Base-by-base conservation (phyloP, 2,888 invertebrate genomes). In the Empis stercorea region DNA sequence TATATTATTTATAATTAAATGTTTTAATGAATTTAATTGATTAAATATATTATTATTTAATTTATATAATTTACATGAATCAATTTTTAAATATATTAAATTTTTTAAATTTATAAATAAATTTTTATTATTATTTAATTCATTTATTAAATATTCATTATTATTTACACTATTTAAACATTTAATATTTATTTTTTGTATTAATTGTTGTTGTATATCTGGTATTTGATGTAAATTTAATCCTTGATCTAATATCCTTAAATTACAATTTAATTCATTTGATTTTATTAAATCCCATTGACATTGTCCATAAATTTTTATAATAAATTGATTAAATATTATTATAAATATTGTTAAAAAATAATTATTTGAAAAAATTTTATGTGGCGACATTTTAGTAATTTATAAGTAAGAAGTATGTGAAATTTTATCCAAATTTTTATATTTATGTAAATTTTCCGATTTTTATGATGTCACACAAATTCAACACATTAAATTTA, bases 41-140 rank as follows among this genome's bases (percentile, higher is more conserved):
- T 83, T 80, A 64, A 94, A 88, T 16, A 87, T 78, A 56, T 81
- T 81, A 30, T 80, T 75, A 30, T 86, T 83, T 55, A 91, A 70
- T 50, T 80, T 78, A 50, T 86, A 73, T 52, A 91, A 72, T 68
- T 91, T 91, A 70, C 89, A 91, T 57, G 83, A 79, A 59, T 76
- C 80, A 58, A 92, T 75, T 54, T 78, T 74, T 48, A 92, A 71
- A 55, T 87, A 84, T 56, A 81, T 81, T 37, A 92, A 74, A 57
- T 82, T 80, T 59, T 78, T 78, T 37, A 89, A 71, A 11, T 84
- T 73, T 53, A 78, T 78, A 66, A 87, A 84, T 56, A 80, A n/a
- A n/a, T n/a, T 80, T 55, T 81, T 80, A 10, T 79, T n/a, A n/a
- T n/a, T n/a, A n/a, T n/a, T n/a, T n/a, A n/a, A n/a, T n/a, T n/a